phyloP scores from a whole-genome alignment of 2,888 invertebrate species.

The Pristionchus fissidentatus region DNA sequence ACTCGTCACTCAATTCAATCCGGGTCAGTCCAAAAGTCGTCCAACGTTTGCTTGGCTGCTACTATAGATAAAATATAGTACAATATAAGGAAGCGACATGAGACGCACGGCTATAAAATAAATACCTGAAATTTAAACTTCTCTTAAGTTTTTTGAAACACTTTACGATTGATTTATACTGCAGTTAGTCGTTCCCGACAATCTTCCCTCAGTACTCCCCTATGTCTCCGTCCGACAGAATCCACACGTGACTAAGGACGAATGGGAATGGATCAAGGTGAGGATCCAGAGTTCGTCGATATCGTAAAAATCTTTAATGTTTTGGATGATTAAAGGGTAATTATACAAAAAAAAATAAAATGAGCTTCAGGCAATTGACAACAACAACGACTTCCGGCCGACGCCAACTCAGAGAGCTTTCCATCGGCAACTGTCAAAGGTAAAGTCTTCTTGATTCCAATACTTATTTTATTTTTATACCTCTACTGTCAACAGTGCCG shows the following conservation, averaged over 20 bases:
- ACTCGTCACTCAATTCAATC: constrained; percentile 82
- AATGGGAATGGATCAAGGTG: constrained; percentile 86
- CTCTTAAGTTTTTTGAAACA: too few relatives aligned
- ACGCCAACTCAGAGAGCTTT: constrained; percentile 76
- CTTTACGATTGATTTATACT: too few relatives aligned
- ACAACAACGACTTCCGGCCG: constrained; percentile 59
- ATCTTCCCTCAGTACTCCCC: constrained; percentile 93
- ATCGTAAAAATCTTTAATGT: not conserved
- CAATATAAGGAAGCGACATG: too few relatives aligned
- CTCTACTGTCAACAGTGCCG: not conserved
- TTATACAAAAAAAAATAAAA: constrained; percentile 79
- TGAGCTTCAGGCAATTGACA: constrained; percentile 55
- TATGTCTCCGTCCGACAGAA: constrained; percentile 93
- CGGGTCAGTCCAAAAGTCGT: constrained; percentile 52
- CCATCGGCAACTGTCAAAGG: constrained; percentile 69
- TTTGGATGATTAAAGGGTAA: not conserved
- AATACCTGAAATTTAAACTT: too few relatives aligned
- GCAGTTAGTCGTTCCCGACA: constrained; percentile 88
- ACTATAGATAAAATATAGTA: too few relatives aligned
- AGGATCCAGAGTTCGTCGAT: not conserved
- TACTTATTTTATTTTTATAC: too few relatives aligned
- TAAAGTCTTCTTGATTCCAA: too few relatives aligned
- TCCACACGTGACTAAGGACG: constrained; percentile 92
- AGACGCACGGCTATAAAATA: too few relatives aligned
- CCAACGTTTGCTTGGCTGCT: too few relatives aligned